Evolutionary conservation across 1,140 invertebrate species (phyloP).

Genomic region (Caenorhabditis inopinata): DNA sequence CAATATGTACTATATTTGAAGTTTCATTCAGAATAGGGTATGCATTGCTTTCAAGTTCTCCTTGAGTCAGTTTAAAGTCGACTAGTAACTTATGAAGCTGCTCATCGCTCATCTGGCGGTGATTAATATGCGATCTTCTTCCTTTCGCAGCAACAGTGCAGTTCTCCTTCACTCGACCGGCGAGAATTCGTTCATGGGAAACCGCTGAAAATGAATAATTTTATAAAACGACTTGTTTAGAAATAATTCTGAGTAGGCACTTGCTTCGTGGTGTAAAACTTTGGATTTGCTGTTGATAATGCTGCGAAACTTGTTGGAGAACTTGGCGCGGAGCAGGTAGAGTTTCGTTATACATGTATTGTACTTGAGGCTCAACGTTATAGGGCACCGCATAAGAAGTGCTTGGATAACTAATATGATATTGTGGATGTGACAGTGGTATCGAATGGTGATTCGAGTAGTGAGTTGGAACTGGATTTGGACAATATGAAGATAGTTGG

Average conservation of each 20-base stretch:
- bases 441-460: background rate
- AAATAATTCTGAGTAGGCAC: too few relatives aligned
- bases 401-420: background rate
- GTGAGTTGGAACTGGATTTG: background rate
- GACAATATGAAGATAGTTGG: too few relatives aligned
- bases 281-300: too few relatives aligned
- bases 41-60: background rate
- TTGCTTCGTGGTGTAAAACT: background rate
- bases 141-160: background rate
- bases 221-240: too few relatives aligned
- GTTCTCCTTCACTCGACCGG: background rate
- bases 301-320: background rate
- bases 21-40: background rate
- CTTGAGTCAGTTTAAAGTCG: background rate
- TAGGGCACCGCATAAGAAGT: background rate
- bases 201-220: background rate
- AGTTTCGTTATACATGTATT: background rate
- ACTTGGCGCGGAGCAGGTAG: background rate
- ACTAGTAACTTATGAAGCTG: background rate
- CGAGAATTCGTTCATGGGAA: background rate
- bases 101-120: background rate
- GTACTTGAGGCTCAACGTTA: too few relatives aligned
- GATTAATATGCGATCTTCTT: background rate
- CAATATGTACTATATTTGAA: background rate
- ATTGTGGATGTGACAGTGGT: background rate